Evolutionary conservation across 2,888 invertebrate genomes (phyloP).

Genomic region (Ornithoptera priamus): DNA sequence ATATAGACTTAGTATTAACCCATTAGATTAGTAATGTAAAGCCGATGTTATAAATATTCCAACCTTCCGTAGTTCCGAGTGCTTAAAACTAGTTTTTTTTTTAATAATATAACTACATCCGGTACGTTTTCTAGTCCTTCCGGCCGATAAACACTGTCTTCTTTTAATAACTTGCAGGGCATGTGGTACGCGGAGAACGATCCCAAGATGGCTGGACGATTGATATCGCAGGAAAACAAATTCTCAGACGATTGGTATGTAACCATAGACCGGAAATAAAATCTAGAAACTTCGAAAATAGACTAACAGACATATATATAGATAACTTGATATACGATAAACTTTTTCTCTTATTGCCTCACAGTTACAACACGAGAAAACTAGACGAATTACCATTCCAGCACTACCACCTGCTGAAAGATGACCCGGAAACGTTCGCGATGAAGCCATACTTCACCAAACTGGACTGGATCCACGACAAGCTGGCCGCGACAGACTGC

Average conservation of each 20-base stretch:
- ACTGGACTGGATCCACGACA: constrained; percentile 88
- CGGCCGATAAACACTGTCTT: background rate
- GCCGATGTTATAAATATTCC: too few species aligned
- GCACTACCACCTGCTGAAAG: constrained; percentile 80
- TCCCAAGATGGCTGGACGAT: constrained; percentile 78
- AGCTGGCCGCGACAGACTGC: constrained; percentile 88
- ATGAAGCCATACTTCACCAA: constrained; percentile 86
- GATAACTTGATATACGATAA: background rate
- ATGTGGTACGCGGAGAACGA: constrained; percentile 80
- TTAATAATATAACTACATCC: too few species aligned
- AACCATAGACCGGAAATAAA: background rate
- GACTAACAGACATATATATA: background rate
- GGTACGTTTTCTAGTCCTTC: too few species aligned
- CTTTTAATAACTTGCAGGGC: constrained; percentile 69
- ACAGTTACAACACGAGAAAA: constrained; percentile 88
- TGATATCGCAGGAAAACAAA: constrained; percentile 80
- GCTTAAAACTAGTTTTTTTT: too few species aligned
- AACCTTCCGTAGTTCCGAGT: too few species aligned
- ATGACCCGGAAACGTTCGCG: constrained; percentile 80
- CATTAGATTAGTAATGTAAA: too few species aligned
- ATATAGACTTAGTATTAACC: too few species aligned
- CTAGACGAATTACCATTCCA: constrained; percentile 91
- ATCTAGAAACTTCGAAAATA: too few species aligned
- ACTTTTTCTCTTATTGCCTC: constrained; percentile 36
- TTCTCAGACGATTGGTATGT: constrained; percentile 73